Evolutionary conservation across 2,113 vertebrate species (phyloP).

Genomic region (Grammomys dolichurus): DNA sequence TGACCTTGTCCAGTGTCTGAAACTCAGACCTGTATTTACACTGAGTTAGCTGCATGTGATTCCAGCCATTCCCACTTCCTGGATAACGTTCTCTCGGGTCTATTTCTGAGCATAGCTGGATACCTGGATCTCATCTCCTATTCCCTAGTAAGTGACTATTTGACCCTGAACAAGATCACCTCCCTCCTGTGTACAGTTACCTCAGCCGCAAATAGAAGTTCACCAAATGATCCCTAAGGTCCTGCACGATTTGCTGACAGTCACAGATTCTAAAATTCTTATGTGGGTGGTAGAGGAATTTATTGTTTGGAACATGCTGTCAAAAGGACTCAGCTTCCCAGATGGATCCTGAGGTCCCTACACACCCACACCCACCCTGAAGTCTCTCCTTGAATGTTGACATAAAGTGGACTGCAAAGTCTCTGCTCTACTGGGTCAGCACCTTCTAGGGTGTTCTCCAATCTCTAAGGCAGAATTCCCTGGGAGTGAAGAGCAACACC

Average conservation of each 20-base stretch:
- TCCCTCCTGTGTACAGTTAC: not conserved
- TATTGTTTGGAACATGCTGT: not conserved
- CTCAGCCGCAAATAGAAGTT: not conserved
- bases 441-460: not conserved
- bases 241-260: not conserved
- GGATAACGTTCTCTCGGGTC: not conserved
- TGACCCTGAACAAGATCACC: not conserved
- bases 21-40: not conserved
- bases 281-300: not conserved
- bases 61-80: not conserved
- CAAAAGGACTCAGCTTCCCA: slow-evolving; percentile 41
- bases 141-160: not conserved
- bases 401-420: slow-evolving; percentile 35
- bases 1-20: not conserved
- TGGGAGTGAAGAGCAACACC: accelerated
- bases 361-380: not conserved
- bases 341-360: not conserved
- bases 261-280: slow-evolving; percentile 49
- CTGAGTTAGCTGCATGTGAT: too few relatives aligned
- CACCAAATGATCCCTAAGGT: not conserved
- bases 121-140: not conserved
- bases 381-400: slow-evolving; percentile 23
- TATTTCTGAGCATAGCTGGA: not conserved
- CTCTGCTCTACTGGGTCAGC: not conserved
- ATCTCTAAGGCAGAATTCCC: not conserved